phyloP scores from a whole-genome alignment of 2,113 vertebrate genomes.

The Epinephelus fuscoguttatus region DNA sequence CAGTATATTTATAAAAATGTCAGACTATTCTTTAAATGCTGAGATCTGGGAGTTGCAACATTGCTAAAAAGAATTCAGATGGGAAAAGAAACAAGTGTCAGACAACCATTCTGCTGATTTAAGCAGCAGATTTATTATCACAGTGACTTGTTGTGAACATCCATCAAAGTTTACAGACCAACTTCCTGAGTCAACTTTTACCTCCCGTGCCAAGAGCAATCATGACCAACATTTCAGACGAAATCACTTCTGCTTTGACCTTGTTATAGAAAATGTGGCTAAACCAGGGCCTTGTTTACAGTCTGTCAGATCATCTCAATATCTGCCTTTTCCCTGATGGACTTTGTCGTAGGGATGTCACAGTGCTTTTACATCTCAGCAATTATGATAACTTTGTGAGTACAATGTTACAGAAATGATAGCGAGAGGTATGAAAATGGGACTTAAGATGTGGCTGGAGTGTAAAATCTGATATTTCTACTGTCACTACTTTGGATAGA shows the following conservation, averaged over 20 bases:
- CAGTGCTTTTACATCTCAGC: neutral
- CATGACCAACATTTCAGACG: neutral
- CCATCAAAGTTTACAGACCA: neutral
- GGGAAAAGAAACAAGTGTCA: neutral
- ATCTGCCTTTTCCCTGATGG: neutral
- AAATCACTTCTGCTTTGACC: neutral
- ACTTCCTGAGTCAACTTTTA: neutral
- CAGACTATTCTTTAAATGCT: neutral
- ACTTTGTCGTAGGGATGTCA: neutral
- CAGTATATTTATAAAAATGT: neutral
- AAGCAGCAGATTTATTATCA: no score
- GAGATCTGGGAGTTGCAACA: neutral
- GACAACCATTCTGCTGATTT: no score
- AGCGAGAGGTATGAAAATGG: neutral
- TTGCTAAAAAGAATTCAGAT: neutral
- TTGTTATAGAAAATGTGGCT: neutral
- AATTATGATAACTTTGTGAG: neutral
- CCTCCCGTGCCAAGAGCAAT: neutral
- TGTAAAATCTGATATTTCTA: neutral
- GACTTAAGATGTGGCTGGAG: neutral
- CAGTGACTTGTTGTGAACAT: neutral
- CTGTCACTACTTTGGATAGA: neutral
- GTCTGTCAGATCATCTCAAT: neutral
- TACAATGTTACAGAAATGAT: neutral
- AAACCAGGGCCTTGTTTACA: neutral